Conservation (phyloP, 2,113 vertebrate species). For the Australoheros scitulus region DNA sequence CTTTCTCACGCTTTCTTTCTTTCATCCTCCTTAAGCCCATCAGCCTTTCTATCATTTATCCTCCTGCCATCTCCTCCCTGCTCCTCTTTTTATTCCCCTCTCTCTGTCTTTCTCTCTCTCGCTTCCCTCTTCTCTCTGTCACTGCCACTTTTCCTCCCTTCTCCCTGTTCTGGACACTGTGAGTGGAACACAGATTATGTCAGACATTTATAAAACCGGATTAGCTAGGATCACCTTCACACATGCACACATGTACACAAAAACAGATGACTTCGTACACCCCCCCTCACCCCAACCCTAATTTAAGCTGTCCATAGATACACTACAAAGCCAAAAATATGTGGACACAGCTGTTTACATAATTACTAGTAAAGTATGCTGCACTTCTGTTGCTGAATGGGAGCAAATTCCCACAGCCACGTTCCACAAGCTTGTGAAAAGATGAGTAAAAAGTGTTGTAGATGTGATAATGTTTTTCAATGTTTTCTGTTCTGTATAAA, state of each 20-base stretch:
- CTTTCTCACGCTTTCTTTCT: slow-evolving; percentile 25
- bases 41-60: slow-evolving; percentile 37
- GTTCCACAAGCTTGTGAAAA: background rate
- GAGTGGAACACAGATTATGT: slow-evolving; percentile 74
- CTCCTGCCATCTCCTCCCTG: slow-evolving; percentile 20
- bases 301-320: slow-evolving; percentile 14
- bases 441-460: background rate
- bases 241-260: slow-evolving; percentile 14
- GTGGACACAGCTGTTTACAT: background rate
- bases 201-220: slow-evolving; percentile 75
- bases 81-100: slow-evolving; percentile 2
- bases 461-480: background rate
- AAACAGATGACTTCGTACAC: slow-evolving; percentile 28
- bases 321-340: background rate
- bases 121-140: background rate
- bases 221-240: slow-evolving; percentile 77
- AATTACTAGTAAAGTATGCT: background rate
- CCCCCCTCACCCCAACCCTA: slow-evolving; percentile 6
- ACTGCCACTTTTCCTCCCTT: slow-evolving; percentile 25
- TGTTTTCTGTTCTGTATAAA: background rate
- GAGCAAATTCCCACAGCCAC: background rate
- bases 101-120: background rate
- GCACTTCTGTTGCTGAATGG: background rate
- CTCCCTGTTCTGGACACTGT: slow-evolving; percentile 51
- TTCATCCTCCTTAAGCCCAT: slow-evolving; percentile 45